Base-by-base conservation (phyloP, 2,888 invertebrate species). In the Nemotelus pantherinus region DNA sequence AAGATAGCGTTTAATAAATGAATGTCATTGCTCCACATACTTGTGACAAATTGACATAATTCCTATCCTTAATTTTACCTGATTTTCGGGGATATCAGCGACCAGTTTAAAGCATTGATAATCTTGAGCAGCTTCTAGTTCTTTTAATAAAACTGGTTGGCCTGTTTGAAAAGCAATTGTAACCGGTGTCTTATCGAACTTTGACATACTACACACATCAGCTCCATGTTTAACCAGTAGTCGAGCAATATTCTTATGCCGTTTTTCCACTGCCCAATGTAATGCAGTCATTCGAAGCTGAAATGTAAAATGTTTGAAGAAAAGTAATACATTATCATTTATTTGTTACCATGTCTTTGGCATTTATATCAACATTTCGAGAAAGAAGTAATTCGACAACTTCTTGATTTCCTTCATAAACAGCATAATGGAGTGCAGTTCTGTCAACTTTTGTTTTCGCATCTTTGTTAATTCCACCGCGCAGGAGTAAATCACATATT, bases 241-340 rank as follows among this genome's bases (percentile, higher is more conserved):
- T 75, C 91, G 89, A 63, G 93, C 94, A 67, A 93, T 90, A 78
- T 90, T 89, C 44, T 89, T 86, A 87, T 95, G 94, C 0, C 93
- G 92, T 83, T 93, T 92, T 87, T 95, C 94, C 60, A 94, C 94
- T 4, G 97, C 96, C 97, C 97, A 97, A 88, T 98, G 97, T 77
- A 98, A 89, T 57, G 97, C 95, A 60, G 97, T 97, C 97, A 95
- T 95, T 83, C 91, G 91, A 39, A 95, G 87, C 94, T 95, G 83
- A 65, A 88, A 80, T 65, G 4, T 67, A 43, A 63, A 43, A 53
- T 60, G 39, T 2, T 10, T 39, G 9, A 2, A 48, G 1, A 68
- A 50, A 68, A 50, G 48, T 50, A 39, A 43, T 10, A 45, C 1
- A 43, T 68, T 68, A 50, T 67, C 45, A 10, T 25, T 25, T 5